Evolutionary conservation across 2,797 vertebrate genomes (phyloP), one percentile per base, ranked within the genome.

Genomic region (Clarias fuscus): DNA sequence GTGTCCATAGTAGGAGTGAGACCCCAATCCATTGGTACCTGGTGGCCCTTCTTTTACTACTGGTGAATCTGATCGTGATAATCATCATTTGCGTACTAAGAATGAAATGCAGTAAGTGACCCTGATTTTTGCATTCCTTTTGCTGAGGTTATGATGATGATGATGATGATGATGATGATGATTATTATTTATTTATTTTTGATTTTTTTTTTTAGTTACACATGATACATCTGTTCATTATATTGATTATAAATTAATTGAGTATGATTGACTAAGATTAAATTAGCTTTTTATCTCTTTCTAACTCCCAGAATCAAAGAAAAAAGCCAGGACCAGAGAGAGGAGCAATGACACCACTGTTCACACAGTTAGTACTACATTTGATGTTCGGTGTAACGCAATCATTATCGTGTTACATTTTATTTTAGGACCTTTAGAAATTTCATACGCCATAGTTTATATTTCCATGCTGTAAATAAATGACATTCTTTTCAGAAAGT

Each of bases 81-180:
- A 56, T 30, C 37, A 18, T 64, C 61, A n/a, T 53, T 58, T 65
- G 20, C 18, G 70, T 59, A 2, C 14, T 40, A 48, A 76, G 37
- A 37, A 86, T 15, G n/a, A 86, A 86, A 2, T 64, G 22, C 27
- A 72, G 86, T 84, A 79, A 79, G 82, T 87, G 33, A 58, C 8
- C 8, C 10, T 24, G 37, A 20, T 43, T 22, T 24, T 58, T 40
- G 22, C 1, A 11, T 67, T 65, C 4, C 4, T 61, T 18, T 33
- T 14, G 67, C 67, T 37, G 33, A 48, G 43, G 8, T 48, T 2
- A 11, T 22, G 13, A n/a, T 68, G n/a, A 13, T 68, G 15, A 14
- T 13, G 24, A 40, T 64, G 37, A 30, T 80, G 30, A 30, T 17
- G 11, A n/a, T 65, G 27, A 13, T 68, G 15, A 15, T 13, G 24